Evolutionary conservation across 1,140 invertebrate species (phyloP).

Genomic region (Atopsyche davidsoni): DNA sequence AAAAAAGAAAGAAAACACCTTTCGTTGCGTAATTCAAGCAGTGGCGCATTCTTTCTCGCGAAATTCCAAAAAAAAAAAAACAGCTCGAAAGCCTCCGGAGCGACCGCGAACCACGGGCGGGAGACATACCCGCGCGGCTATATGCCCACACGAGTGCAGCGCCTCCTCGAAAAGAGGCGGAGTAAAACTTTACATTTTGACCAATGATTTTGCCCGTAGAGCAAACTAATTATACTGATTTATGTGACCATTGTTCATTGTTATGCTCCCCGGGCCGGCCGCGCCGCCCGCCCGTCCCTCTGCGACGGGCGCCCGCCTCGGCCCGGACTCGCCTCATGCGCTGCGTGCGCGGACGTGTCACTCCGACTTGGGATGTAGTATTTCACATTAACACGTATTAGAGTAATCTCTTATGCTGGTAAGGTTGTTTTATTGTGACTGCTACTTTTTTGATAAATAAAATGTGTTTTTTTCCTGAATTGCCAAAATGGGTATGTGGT

Average conservation of each 20-base stretch:
- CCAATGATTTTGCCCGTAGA: constrained; percentile 47
- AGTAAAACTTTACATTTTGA: constrained; percentile 41
- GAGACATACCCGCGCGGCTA: constrained; percentile 4
- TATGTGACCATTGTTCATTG: constrained; percentile 52
- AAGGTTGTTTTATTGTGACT: too few relatives aligned
- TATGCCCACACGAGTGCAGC: constrained; percentile 1
- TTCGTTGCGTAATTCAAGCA: constrained; percentile 19
- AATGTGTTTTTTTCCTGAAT: too few relatives aligned
- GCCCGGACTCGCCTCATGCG: not conserved
- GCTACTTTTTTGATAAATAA: too few relatives aligned
- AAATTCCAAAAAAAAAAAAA: not conserved
- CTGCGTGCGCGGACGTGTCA: too few relatives aligned
- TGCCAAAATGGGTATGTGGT: too few relatives aligned
- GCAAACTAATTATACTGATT: constrained; percentile 53
- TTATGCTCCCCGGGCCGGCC: constrained; percentile 43
- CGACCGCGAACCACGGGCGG: not conserved
- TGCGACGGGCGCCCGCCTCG: not conserved
- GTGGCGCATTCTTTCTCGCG: constrained; percentile 16
- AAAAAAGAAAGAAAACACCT: not conserved
- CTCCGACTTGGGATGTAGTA: too few relatives aligned
- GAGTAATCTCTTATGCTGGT: too few relatives aligned
- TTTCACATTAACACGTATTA: too few relatives aligned
- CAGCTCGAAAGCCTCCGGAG: not conserved
- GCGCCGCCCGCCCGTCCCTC: constrained; percentile 1
- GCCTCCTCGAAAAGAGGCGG: constrained; percentile 35